Evolutionary conservation across 2,113 vertebrate genomes (phyloP).

Genomic region (Furnarius figulus): DNA sequence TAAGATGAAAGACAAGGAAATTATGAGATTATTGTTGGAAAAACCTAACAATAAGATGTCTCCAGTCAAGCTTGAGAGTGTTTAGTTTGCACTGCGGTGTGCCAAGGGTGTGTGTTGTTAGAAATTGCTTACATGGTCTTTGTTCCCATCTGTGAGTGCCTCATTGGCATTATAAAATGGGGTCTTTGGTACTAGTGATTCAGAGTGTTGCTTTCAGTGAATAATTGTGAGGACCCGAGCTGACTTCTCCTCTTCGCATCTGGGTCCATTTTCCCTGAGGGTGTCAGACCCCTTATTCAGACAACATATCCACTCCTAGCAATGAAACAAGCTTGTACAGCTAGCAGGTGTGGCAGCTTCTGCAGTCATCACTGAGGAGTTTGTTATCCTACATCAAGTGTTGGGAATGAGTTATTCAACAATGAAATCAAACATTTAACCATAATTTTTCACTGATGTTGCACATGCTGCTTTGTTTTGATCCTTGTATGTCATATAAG

Average conservation of each 20-base stretch:
- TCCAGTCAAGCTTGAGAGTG: neutral
- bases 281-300: no score
- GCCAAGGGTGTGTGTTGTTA: neutral
- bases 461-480: neutral
- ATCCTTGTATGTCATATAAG: neutral
- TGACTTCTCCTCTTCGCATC: neutral
- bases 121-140: neutral
- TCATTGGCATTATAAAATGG: neutral
- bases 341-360: rapidly evolving
- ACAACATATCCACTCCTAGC: neutral
- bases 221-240: constrained; percentile 1
- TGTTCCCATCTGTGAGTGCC: neutral
- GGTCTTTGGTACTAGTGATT: neutral
- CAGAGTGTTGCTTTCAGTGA: constrained; percentile 35
- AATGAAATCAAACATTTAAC: neutral
- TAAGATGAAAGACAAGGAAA: neutral
- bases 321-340: neutral
- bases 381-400: neutral
- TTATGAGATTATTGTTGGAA: neutral
- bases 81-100: neutral
- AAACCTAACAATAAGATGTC: neutral
- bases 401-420: neutral
- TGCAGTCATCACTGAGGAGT: rapidly evolving
- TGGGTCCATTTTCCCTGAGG: neutral
- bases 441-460: neutral